These are phyloP conservation scores for Ceratothoa steindachneri DNA, from an alignment of 2,888 invertebrate species.

Conservation along the genomic window DNA sequence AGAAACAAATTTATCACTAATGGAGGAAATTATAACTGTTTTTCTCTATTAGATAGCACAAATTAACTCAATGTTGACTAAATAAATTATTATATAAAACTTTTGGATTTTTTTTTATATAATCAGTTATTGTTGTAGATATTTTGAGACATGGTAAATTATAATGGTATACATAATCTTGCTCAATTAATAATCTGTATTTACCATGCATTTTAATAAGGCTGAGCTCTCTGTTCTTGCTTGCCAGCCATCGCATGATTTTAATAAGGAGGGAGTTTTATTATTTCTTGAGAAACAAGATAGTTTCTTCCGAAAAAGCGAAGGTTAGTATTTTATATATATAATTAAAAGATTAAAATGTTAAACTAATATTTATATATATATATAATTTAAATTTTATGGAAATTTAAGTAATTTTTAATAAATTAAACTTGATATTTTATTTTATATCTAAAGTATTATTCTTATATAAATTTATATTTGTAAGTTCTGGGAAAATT, in stretches of 20 bases:
- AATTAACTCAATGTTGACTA: too few species aligned
- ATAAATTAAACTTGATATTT: too few species aligned
- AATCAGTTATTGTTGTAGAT: too few species aligned
- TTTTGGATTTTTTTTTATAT: too few species aligned
- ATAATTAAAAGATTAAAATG: slow-evolving; percentile 8
- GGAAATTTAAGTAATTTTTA: too few species aligned
- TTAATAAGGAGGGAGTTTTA: slow-evolving; percentile 85
- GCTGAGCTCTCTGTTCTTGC: slow-evolving; percentile 80
- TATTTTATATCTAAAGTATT: background rate
- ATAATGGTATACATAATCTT: too few species aligned
- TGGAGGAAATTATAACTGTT: too few species aligned
- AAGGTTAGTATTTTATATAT: slow-evolving; percentile 64
- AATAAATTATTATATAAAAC: too few species aligned
- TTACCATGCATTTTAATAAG: slow-evolving; percentile 80
- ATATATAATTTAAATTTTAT: background rate
- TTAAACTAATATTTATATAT: background rate
- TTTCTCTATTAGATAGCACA: too few species aligned
- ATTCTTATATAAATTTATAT: background rate
- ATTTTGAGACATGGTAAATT: too few species aligned
- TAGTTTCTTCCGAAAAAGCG: slow-evolving; percentile 82
- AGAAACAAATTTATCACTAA: too few species aligned
- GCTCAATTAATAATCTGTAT: too few species aligned
- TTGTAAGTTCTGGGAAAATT: background rate
- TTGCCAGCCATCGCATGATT: slow-evolving; percentile 78
- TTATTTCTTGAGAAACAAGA: slow-evolving; percentile 83